Base-by-base conservation (phyloP, 1,140 invertebrate species). In the Micrasema longulum region DNA sequence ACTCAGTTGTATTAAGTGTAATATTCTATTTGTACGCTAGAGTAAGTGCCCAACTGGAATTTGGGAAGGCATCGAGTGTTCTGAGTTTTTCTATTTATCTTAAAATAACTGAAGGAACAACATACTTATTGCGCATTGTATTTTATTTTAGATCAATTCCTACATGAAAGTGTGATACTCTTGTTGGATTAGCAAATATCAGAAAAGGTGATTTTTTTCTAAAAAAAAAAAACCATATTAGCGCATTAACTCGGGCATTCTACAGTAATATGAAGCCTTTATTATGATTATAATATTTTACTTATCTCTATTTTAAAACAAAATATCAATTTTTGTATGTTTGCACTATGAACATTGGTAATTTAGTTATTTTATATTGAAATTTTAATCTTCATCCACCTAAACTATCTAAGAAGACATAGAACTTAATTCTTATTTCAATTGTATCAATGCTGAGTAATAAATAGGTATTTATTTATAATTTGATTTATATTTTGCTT, bases 401-500 rank as follows among this genome's bases (percentile, higher is more conserved):
- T n/a, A n/a, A n/a, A n/a, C n/a, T n/a, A n/a, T n/a, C n/a, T n/a
- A n/a, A n/a, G n/a, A n/a, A n/a, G n/a, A n/a, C n/a, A n/a, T n/a
- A n/a, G n/a, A n/a, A n/a, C n/a, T n/a, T n/a, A 9, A 50, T 16
- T 18, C 12, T 41, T 38, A 12, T 4, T n/a, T 48, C 16, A 48
- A 20, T 48, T 22, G 20, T 18, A 11, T 20, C 11, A 18, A 48
- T 48, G 47, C 18, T 16, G 3, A 1, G n/a, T 45, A 14, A 14
- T 45, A 45, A 14, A 20, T 18, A 20, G 47, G 16, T 48, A 48
- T 48, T 48, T 48, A 48, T 48, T 48, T 48, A 1, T 41, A 20
- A 36, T 60, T 60, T 60, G 55, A 36, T 26, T 45, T 47, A 9
- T 31, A 45, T 63, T 38, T 41, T 64, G 26, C 26, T 45, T 11